Conservation (phyloP, 2,113 vertebrate genomes). For the Apodemus speciosus region DNA sequence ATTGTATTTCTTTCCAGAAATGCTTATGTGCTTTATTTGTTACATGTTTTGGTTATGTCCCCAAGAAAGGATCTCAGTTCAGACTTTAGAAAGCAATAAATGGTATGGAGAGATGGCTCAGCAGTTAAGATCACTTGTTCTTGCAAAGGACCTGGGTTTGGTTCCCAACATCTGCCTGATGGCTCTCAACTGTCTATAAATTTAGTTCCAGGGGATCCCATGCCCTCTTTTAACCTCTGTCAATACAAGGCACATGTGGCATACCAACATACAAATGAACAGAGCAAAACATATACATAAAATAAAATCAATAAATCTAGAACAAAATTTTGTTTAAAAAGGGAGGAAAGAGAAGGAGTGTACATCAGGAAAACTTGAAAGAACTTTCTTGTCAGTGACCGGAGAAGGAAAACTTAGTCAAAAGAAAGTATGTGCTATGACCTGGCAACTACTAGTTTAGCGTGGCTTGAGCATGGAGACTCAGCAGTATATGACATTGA, state of each 20-base stretch:
- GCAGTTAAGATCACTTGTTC: neutral
- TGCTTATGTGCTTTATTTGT: neutral
- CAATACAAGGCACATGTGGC: neutral
- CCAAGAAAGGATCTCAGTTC: neutral
- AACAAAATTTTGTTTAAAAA: neutral
- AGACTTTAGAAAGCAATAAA: constrained; percentile 5
- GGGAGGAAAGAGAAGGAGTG: neutral
- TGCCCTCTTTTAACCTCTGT: neutral
- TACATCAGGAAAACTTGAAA: neutral
- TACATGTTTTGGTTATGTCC: constrained; percentile 25
- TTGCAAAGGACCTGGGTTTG: neutral
- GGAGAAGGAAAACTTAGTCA: neutral
- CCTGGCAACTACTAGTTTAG: neutral
- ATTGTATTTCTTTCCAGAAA: constrained; percentile 21
- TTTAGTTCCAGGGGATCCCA: neutral
- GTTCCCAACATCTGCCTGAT: neutral
- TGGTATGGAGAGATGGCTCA: neutral
- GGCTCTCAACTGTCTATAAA: neutral
- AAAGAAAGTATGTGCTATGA: neutral
- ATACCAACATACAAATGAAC: neutral
- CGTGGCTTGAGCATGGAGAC: neutral
- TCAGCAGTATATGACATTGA: neutral
- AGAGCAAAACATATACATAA: neutral
- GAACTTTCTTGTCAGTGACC: constrained; percentile 3
- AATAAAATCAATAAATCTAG: neutral